Evolutionary conservation across 1,140 invertebrate genomes (phyloP).

Genomic region (Macrostomum lignano): DNA sequence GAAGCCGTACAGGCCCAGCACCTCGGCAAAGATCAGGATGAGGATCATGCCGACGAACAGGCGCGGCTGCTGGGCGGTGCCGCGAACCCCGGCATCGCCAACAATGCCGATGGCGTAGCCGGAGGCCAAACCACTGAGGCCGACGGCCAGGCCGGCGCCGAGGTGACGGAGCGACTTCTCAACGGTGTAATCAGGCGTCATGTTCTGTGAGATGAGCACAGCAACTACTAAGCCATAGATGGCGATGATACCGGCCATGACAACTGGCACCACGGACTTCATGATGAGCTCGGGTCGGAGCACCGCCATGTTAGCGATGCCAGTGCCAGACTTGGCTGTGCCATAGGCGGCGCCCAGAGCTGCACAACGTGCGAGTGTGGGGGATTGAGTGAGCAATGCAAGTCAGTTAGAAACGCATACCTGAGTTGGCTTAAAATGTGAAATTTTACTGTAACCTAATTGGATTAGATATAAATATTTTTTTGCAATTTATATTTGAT

Average conservation of each 20-base stretch:
- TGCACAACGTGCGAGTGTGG: too few species aligned
- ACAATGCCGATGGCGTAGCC: conserved; percentile 96
- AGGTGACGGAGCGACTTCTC: conserved; percentile 48
- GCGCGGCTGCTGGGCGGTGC: conserved; percentile 88
- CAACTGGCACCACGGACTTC: conserved; percentile 98
- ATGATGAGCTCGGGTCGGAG: conserved; percentile 97
- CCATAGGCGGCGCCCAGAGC: conserved; percentile 95
- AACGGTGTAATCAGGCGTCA: conserved; percentile 12
- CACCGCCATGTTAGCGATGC: conserved; percentile 97
- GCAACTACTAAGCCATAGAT: conserved; percentile 97
- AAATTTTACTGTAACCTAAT: too few species aligned
- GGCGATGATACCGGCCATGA: conserved; percentile 99
- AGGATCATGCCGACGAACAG: conserved; percentile 98
- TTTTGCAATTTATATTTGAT: too few species aligned
- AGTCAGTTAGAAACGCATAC: too few species aligned
- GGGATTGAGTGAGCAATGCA: too few species aligned
- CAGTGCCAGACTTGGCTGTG: conserved; percentile 92
- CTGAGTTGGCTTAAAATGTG: too few species aligned
- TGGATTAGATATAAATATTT: too few species aligned
- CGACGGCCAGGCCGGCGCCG: conserved; percentile 79
- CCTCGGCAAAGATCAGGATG: conserved; percentile 98
- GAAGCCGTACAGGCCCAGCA: conserved; percentile 93
- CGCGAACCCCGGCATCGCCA: conserved; percentile 85
- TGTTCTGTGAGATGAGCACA: conserved; percentile 59
- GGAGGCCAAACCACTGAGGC: conserved; percentile 78